phyloP scores from a whole-genome alignment of 2,113 vertebrate species.

The Indicator indicator region DNA sequence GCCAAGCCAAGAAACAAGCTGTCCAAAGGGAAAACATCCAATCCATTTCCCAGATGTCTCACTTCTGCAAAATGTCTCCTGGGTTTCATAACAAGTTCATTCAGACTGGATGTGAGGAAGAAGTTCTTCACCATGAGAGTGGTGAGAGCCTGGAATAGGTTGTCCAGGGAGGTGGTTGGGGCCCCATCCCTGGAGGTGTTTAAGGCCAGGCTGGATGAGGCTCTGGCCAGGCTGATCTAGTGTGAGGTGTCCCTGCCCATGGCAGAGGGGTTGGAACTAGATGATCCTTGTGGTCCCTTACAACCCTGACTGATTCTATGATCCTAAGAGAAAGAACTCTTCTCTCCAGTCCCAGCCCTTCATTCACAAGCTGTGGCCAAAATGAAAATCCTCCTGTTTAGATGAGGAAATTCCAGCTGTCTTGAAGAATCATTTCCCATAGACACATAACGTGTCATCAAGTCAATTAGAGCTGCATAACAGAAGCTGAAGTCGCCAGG shows the following conservation, averaged over 20 bases:
- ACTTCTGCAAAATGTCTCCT: background rate
- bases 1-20: background rate
- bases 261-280: too few relatives aligned
- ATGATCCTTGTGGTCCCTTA: too few relatives aligned
- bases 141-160: too few relatives aligned
- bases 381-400: constrained; percentile 18
- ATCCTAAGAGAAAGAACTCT: background rate
- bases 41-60: background rate
- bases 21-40: background rate
- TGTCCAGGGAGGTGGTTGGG: too few relatives aligned
- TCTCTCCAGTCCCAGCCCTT: background rate
- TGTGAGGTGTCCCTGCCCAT: too few relatives aligned
- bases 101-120: background rate
- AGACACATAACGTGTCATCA: background rate
- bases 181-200: too few relatives aligned
- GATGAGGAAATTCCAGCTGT: background rate
- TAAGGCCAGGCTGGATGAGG: too few relatives aligned
- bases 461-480: background rate
- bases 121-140: too few relatives aligned
- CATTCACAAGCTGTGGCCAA: background rate
- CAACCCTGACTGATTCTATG: too few relatives aligned
- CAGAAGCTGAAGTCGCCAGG: background rate
- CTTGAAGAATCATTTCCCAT: background rate
- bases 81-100: background rate
- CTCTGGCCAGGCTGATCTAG: too few relatives aligned